Evolutionary conservation across 1,140 invertebrate genomes (phyloP).

Genomic region (Calephelis virginiensis): DNA sequence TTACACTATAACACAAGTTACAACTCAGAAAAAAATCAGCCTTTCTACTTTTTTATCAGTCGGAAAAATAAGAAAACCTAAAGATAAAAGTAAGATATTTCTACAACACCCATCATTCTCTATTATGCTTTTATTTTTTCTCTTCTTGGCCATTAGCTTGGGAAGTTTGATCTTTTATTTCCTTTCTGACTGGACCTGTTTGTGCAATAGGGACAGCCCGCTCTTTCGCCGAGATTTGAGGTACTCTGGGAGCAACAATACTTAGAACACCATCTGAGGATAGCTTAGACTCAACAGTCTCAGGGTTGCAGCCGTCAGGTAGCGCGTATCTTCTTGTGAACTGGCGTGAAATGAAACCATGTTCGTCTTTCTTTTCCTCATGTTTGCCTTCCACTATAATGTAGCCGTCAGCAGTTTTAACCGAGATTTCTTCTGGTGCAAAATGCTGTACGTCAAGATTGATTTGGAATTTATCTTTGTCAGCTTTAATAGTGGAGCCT

Average conservation of each 20-base stretch:
- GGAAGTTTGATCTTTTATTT: slow-evolving; percentile 52
- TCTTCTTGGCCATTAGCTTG: slow-evolving; percentile 39
- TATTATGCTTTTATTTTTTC: slow-evolving; percentile 16
- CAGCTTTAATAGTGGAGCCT: slow-evolving; percentile 84
- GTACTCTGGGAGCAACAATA: slow-evolving; percentile 81
- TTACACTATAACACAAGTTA: slow-evolving; percentile 3
- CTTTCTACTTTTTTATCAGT: background rate
- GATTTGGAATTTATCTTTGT: slow-evolving; percentile 80
- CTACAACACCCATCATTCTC: background rate
- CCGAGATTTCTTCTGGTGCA: slow-evolving; percentile 88
- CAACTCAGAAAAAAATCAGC: slow-evolving; percentile 5
- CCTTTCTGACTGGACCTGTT: slow-evolving; percentile 79
- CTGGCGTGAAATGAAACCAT: slow-evolving; percentile 86
- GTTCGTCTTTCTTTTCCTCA: slow-evolving; percentile 86
- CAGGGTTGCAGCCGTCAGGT: slow-evolving; percentile 84
- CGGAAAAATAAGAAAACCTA: background rate
- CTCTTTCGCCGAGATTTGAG: slow-evolving; percentile 75
- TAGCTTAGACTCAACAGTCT: slow-evolving; percentile 82
- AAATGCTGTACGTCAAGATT: slow-evolving; percentile 92
- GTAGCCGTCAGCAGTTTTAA: slow-evolving; percentile 86
- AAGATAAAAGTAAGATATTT: background rate
- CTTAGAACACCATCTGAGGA: slow-evolving; percentile 87
- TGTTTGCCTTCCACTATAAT: slow-evolving; percentile 86
- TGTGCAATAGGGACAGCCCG: slow-evolving; percentile 81
- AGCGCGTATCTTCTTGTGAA: slow-evolving; percentile 85